phyloP scores from a whole-genome alignment of 2,888 invertebrate species.

The Boloria selene region DNA sequence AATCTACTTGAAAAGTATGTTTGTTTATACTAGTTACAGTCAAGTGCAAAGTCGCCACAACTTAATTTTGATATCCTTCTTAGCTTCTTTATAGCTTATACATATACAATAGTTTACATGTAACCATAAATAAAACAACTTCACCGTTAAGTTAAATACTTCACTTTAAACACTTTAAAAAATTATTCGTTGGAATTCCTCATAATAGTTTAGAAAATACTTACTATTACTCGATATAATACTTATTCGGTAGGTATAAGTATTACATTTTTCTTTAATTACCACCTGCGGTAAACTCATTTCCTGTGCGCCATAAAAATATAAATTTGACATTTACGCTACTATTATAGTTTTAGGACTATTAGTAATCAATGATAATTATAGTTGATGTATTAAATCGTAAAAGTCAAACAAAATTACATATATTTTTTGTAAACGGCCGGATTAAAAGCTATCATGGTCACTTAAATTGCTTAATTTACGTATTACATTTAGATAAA shows the following conservation, averaged over 20 bases:
- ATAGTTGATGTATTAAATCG: conserved; percentile 4
- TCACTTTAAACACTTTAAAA: neutral
- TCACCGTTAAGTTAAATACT: neutral
- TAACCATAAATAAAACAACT: neutral
- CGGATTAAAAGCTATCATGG: neutral
- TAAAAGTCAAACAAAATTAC: conserved; percentile 20
- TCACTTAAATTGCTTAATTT: conserved; percentile 3
- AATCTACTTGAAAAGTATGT: neutral
- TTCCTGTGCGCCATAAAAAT: conserved; percentile 3
- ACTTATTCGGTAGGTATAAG: neutral
- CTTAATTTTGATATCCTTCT: no score
- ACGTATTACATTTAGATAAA: neutral
- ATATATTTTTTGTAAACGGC: conserved; percentile 7
- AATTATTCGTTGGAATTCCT: neutral
- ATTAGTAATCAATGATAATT: conserved; percentile 20
- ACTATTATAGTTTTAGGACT: conserved; percentile 3
- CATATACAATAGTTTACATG: neutral
- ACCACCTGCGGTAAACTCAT: conserved; percentile 8
- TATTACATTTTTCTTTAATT: neutral
- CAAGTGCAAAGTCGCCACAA: no score
- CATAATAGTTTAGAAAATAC: neutral
- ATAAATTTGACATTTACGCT: neutral
- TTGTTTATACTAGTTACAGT: neutral
- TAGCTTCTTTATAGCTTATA: neutral
- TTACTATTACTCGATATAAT: no score